These are phyloP conservation scores for Pycnonotus jocosus DNA, from an alignment of 2,113 vertebrate genomes.

Conservation along the genomic window DNA sequence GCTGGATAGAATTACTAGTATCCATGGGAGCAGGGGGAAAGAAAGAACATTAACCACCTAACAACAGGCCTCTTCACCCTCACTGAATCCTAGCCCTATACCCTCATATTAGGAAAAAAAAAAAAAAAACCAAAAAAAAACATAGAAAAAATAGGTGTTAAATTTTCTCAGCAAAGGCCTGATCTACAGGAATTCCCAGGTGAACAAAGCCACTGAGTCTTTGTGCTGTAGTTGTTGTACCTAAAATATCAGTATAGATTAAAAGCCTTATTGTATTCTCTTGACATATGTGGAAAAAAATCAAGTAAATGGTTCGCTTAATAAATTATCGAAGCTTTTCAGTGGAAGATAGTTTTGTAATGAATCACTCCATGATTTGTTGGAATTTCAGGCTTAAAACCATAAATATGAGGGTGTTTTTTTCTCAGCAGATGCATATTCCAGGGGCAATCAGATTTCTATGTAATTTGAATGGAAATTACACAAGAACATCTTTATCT, in stretches of 20 bases:
- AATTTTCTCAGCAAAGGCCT: neutral
- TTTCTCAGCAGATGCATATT: neutral
- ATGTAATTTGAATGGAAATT: constrained; percentile 14
- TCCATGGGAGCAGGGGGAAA: neutral
- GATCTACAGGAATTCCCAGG: neutral
- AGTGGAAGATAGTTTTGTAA: neutral
- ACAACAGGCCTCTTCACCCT: neutral
- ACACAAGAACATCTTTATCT: neutral
- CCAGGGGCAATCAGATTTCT: neutral
- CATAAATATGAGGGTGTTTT: neutral
- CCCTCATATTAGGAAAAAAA: neutral
- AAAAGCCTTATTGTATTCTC: neutral
- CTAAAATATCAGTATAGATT: neutral
- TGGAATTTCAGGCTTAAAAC: neutral
- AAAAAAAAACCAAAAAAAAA: neutral
- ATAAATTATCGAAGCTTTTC: constrained; percentile 14
- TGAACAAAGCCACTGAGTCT: neutral
- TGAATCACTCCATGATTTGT: neutral
- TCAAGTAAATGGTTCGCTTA: neutral
- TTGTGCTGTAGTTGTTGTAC: neutral
- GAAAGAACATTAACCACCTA: neutral
- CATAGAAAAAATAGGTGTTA: neutral
- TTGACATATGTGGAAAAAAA: neutral
- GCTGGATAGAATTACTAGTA: neutral
- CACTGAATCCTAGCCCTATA: neutral